Base-by-base conservation (phyloP, 2,113 vertebrate species). In the Nothoprocta perdicaria region DNA sequence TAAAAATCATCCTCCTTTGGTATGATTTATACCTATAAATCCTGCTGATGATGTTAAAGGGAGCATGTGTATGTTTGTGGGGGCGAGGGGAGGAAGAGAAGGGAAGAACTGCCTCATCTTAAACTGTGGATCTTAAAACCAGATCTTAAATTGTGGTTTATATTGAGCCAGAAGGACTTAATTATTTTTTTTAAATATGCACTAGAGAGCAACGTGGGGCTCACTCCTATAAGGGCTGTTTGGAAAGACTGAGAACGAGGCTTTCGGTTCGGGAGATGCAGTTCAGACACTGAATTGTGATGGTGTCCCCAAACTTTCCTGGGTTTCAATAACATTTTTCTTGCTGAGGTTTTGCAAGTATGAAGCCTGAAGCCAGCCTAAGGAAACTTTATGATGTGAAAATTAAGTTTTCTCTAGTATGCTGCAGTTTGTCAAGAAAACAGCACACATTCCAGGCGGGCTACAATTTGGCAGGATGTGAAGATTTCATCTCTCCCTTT, bases 381-480 rank as follows among this genome's bases (percentile, higher is more conserved):
- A 95, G 81, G 89, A 94, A 93, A 92, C 79, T 96, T 96, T 90
- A 96, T 95, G 93, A 95, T 95, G 93, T 95, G 93, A 96, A 97
- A 96, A 96, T 95, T 94, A 89, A 95, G 94, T 95, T 96, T 96
- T 97, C 90, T 94, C 60, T 94, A 81, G 91, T 94, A 95, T 95
- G 88, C 91, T 96, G 95, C 81, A 96, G 94, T 96, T 96, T 96
- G 92, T 95, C 95, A 95, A 94, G 96, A 93, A 90, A 97, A 93
- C 90, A 82, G 80, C 52, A 52, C 65, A 2, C 88, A 84, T 95
- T 97, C 91, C 95, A 94, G 63, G 84, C 75, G 65, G 84, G 89
- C 91, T 96, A 26, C 81, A 82, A 29, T 94, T 95, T 97, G 96
- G 95, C 95, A 96, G 78, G 90, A 86, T 89, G 27, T 80, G 78